Percentiles rank a stretch among this genome's conserved stretches.
These are phyloP conservation scores for Mythimna impura DNA, from an alignment of 2,888 invertebrate genomes.

Conservation along the genomic window DNA sequence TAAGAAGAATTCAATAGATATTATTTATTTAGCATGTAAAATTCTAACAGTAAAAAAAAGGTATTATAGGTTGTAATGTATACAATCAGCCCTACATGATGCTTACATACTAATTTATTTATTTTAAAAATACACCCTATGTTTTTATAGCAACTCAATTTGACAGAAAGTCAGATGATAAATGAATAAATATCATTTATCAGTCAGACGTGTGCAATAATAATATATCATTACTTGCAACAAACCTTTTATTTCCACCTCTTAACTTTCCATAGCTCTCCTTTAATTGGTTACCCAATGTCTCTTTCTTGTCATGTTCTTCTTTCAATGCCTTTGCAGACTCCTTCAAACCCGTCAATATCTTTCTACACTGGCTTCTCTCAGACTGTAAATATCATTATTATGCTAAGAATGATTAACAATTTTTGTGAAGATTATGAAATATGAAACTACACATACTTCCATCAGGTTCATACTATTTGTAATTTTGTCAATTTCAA, in stretches of 20 bases:
- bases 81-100: neutral
- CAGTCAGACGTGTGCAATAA: too few species aligned
- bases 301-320: conserved; percentile 89
- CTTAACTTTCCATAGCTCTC: conserved; percentile 91
- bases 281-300: conserved; percentile 91
- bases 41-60: neutral
- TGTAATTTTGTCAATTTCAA: conserved; percentile 82
- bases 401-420: neutral
- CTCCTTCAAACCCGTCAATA: conserved; percentile 79
- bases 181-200: too few species aligned
- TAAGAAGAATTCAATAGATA: too few species aligned
- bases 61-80: neutral
- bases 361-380: conserved; percentile 79
- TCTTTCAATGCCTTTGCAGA: conserved; percentile 83
- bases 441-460: conserved; percentile 67
- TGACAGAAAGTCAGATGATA: neutral
- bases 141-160: neutral
- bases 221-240: neutral
- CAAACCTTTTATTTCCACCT: conserved; percentile 85
- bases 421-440: neutral
- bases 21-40: neutral
- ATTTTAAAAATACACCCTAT: too few species aligned
- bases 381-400: conserved; percentile 76
- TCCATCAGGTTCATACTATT: conserved; percentile 71
- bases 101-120: neutral